Percentiles rank a stretch among this genome's conserved stretches.
Evolutionary conservation across 1,140 invertebrate genomes (phyloP).

Genomic region (Drosophila insularis): DNA sequence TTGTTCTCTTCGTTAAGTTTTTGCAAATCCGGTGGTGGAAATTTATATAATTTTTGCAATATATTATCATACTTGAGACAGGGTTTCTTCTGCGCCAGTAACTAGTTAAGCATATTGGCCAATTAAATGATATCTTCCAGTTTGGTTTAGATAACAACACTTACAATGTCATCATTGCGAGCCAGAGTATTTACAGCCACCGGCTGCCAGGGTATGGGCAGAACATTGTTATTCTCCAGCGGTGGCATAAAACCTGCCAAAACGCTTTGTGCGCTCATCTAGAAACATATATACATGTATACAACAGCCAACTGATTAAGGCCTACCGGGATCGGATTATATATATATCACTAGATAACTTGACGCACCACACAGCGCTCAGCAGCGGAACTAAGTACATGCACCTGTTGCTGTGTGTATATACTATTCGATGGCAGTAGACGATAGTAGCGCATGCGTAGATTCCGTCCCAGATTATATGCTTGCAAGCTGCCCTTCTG

Average conservation of each 20-base stretch:
- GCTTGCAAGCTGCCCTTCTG: constrained; percentile 91
- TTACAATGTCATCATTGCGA: constrained; percentile 87
- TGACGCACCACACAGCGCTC: constrained; percentile 88
- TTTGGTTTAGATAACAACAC: constrained; percentile 36
- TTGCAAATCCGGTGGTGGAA: constrained; percentile 82
- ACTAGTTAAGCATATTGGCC: constrained; percentile 76
- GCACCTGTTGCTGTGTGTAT: constrained; percentile 86
- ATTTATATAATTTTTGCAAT: constrained; percentile 83
- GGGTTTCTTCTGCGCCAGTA: constrained; percentile 85
- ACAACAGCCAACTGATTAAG: constrained; percentile 69
- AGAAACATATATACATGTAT: constrained; percentile 52
- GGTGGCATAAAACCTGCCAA: constrained; percentile 93
- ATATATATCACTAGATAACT: constrained; percentile 12
- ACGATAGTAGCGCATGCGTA: constrained; percentile 87
- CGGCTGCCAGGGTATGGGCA: constrained; percentile 92
- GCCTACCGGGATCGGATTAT: constrained; percentile 46
- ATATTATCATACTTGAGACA: constrained; percentile 86
- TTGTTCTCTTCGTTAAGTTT: constrained; percentile 84
- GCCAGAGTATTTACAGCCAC: constrained; percentile 92
- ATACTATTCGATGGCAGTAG: constrained; percentile 86
- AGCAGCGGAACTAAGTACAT: constrained; percentile 89
- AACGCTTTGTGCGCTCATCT: constrained; percentile 91
- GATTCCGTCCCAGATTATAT: constrained; percentile 89
- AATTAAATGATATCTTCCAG: constrained; percentile 4
- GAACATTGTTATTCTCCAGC: constrained; percentile 87